Conservation (phyloP, 35 echinoderm and acorn worm genomes). For the Ophioderma brevispina region DNA sequence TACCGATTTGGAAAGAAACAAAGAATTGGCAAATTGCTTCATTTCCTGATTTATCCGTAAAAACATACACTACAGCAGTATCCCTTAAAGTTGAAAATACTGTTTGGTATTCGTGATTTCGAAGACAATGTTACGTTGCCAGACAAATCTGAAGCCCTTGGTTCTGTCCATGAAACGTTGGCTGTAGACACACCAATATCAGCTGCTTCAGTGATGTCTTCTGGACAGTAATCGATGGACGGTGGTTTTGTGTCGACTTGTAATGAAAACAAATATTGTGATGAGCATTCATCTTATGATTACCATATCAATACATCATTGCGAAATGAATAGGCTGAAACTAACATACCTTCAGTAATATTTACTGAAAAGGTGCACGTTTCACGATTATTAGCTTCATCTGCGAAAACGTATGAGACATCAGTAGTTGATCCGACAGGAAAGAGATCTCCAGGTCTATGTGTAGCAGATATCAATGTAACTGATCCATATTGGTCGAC, state of each 20-base stretch:
- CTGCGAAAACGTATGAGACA: not conserved
- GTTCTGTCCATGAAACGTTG: not conserved
- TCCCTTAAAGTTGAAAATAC: not conserved
- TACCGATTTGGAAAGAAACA: not conserved
- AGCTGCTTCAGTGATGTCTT: not conserved
- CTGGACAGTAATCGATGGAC: not conserved
- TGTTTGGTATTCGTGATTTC: not conserved
- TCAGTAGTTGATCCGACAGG: not conserved
- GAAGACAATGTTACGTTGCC: not conserved
- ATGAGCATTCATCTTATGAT: not conserved
- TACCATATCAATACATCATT: too few relatives aligned
- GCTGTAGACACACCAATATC: not conserved
- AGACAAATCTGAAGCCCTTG: not conserved
- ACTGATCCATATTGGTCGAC: slow-evolving; percentile 20
- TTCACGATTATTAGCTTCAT: not conserved
- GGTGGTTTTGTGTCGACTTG: not conserved
- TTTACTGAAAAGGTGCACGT: not conserved
- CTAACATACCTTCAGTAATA: not conserved
- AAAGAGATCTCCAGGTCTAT: slow-evolving; percentile 31
- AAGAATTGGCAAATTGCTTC: not conserved
- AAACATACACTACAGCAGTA: not conserved
- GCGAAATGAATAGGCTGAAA: too few relatives aligned
- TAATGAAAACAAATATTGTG: not conserved
- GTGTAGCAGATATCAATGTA: not conserved
- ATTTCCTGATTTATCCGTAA: not conserved